Evolutionary conservation across 1,140 invertebrate genomes (phyloP).

Genomic region (Anastatus disparis): DNA sequence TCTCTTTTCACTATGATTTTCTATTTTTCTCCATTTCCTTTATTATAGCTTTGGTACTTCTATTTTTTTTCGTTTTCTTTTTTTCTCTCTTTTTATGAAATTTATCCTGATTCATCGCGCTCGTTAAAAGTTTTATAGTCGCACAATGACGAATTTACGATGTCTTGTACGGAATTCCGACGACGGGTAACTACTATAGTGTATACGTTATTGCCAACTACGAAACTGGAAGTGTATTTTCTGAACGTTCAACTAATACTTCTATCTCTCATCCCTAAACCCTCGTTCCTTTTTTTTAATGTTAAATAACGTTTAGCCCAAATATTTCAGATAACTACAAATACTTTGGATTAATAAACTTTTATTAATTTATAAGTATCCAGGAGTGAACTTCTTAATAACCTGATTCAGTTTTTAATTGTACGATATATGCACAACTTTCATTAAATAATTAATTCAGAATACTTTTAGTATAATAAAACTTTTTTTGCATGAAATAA

Average conservation of each 20-base stretch:
- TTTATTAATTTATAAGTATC: no score
- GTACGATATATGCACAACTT: no score
- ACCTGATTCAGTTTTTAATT: no score
- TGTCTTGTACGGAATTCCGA: slow-evolving; percentile 36
- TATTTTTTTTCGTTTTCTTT: neutral
- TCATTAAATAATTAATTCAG: no score
- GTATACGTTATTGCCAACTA: slow-evolving; percentile 13
- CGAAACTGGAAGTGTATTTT: slow-evolving; percentile 28
- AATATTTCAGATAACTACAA: no score
- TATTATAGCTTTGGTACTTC: neutral
- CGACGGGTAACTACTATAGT: slow-evolving; percentile 31
- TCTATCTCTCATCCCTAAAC: no score
- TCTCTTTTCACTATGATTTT: slow-evolving; percentile 23
- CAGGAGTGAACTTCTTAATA: no score
- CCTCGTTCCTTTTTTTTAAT: no score
- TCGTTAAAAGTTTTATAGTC: slow-evolving; percentile 41
- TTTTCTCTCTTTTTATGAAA: neutral
- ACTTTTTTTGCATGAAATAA: no score
- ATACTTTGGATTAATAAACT: no score
- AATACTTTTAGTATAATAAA: no score
- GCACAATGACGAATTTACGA: slow-evolving; percentile 39
- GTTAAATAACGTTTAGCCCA: no score
- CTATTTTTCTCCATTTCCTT: slow-evolving; percentile 19
- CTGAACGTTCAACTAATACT: slow-evolving; percentile 27
- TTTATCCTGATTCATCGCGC: slow-evolving; percentile 38